Base-by-base conservation (phyloP, 2,113 vertebrate species). In the Mus pahari region DNA sequence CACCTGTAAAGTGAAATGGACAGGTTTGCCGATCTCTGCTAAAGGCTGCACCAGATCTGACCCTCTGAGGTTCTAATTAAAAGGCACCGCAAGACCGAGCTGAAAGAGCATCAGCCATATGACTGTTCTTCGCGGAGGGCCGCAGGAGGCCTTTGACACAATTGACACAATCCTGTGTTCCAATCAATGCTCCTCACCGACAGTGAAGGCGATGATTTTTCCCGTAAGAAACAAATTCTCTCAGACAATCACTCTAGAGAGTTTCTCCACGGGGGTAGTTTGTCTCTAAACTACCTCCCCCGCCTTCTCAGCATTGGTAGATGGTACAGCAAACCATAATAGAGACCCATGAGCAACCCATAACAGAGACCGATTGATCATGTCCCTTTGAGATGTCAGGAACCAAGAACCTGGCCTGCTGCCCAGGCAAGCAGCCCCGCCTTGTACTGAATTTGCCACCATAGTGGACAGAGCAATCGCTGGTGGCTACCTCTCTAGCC, bases 401-500 rank as follows among this genome's bases (percentile, higher is more conserved):
- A 95, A 58, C 79, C 60, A 73, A 79, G 95, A 84, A 92, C 91
- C 68, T 95, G 93, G 95, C 93, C 42, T 7, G 24, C 71, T 0
- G 70, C 95, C 94, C 94, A 88, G 94, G 94, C 86, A 87, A 92
- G 83, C 86, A 42, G 92, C 95, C 91, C 96, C 86, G 93, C 93
- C 84, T 97, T 74, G 22, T 12, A 19, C 87, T 60, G 70, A 93
- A 82, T 91, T 90, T 64, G 94, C 75, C 88, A 94, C 84, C 39
- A 13, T 17, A 19, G 90, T 68, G 42, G 53, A 94, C 94, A 84
- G 96, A 89, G 71, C 6, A 68, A 94, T 92, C 0, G 9, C 92
- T 83, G 71, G 88, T 64, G 86, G 94, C 90, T 87, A 90, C 79
- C 0, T 31, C 66, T 77, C 92, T 96, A 97, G 95, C 66, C 96